phyloP scores from a whole-genome alignment of 2,888 invertebrate genomes.

The Nemapogon koenigi region DNA sequence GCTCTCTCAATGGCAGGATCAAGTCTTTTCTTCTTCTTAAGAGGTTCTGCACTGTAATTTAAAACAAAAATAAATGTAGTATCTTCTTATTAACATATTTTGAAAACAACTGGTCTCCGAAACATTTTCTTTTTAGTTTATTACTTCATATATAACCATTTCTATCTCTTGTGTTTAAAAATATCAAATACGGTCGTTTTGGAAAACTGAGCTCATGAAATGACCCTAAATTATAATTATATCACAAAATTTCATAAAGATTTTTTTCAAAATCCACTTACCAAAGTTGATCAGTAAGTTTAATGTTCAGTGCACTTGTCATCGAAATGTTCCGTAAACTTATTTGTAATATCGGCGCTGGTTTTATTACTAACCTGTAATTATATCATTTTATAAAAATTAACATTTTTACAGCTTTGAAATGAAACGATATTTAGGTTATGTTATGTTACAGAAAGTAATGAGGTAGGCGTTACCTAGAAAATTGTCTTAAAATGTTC shows the following conservation, averaged over 20 bases:
- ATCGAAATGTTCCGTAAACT: constrained; percentile 32
- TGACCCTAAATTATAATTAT: too few species aligned
- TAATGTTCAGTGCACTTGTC: constrained; percentile 36
- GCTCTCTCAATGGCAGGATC: constrained; percentile 83
- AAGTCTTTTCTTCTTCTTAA: constrained; percentile 87
- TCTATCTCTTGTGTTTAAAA: too few species aligned
- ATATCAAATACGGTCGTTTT: too few species aligned
- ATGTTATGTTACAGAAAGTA: too few species aligned
- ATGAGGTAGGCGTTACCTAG: too few species aligned
- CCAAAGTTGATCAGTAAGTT: constrained; percentile 48
- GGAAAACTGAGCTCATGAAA: too few species aligned
- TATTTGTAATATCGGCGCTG: constrained; percentile 24
- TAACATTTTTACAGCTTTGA: background rate
- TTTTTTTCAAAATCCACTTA: constrained; percentile 21
- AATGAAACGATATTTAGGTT: constrained; percentile 10
- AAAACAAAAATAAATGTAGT: too few species aligned
- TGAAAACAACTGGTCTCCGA: too few species aligned
- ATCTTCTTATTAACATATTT: too few species aligned
- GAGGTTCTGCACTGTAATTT: constrained; percentile 77
- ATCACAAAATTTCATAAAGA: too few species aligned
- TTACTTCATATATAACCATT: too few species aligned
- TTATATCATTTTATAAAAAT: constrained; percentile 9
- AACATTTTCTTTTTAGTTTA: too few species aligned
- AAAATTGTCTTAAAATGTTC: constrained; percentile 35
- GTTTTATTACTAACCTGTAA: constrained; percentile 37